A percentile compares a stretch with the other conserved stretches of the same genome.
phyloP scores from a whole-genome alignment of 35 echinoderm and acorn worm species.

The Nesometra sesokonis region DNA sequence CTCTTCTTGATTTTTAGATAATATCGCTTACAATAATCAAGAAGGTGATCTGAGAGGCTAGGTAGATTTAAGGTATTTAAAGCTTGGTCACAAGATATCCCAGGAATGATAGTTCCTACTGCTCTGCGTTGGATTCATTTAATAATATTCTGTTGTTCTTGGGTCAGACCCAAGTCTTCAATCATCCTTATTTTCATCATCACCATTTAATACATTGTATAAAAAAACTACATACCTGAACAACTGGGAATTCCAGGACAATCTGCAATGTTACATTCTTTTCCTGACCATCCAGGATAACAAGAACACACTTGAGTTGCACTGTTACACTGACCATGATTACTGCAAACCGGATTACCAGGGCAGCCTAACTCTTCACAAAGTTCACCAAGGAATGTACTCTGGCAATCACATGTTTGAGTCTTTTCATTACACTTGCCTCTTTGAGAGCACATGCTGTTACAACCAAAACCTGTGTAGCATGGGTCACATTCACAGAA shows the following conservation, averaged over 20 bases:
- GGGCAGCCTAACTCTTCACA: conserved; percentile 77
- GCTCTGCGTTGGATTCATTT: no score
- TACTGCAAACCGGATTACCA: conserved; percentile 17
- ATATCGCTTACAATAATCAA: no score
- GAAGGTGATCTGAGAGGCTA: no score
- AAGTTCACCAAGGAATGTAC: conserved; percentile 27
- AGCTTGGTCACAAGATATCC: no score
- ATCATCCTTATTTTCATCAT: no score
- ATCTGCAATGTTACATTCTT: conserved; percentile 64
- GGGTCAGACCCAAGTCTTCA: no score
- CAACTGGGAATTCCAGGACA: conserved; percentile 77
- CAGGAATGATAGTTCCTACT: no score
- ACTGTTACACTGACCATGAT: conserved; percentile 74
- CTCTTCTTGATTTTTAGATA: no score
- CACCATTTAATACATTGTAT: no score
- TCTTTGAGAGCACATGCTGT: conserved; percentile 64
- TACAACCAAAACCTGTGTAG: conserved; percentile 69
- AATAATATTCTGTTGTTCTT: no score
- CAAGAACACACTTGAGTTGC: conserved; percentile 54
- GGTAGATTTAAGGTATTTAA: no score
- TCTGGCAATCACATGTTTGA: conserved; percentile 35
- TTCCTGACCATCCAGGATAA: conserved; percentile 72
- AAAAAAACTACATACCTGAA: conserved; percentile 17
- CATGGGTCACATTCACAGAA: conserved; percentile 66
- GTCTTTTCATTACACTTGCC: conserved; percentile 38